Evolutionary conservation across 2,113 vertebrate genomes (phyloP).

Genomic region (Haemorhous mexicanus): DNA sequence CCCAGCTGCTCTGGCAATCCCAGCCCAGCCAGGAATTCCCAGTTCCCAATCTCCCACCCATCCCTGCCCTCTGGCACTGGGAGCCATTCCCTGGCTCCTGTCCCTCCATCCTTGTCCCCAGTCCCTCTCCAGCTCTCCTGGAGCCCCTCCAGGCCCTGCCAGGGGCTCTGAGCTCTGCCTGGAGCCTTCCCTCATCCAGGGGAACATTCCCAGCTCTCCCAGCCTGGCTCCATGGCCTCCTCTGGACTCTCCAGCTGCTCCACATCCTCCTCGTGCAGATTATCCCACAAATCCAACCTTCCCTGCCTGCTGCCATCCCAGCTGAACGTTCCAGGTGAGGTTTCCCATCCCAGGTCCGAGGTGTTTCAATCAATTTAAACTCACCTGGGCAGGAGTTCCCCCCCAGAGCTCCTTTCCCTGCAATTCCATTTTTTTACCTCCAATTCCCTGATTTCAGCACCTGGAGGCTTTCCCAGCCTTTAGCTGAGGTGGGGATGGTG

Average conservation of each 20-base stretch:
- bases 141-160: background rate
- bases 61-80: background rate
- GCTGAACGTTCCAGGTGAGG: fast-evolving
- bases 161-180: background rate
- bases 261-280: background rate
- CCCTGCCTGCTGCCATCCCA: background rate
- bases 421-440: background rate
- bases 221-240: background rate
- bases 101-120: background rate
- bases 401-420: background rate
- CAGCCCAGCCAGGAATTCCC: background rate
- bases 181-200: background rate
- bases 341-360: background rate
- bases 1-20: background rate
- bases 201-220: background rate
- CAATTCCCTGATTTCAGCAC: background rate
- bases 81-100: background rate
- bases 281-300: background rate
- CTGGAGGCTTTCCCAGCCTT: background rate
- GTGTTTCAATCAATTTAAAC: fast-evolving
- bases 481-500: fast-evolving
- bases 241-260: background rate
- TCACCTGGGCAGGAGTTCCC: fast-evolving
- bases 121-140: background rate
- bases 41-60: background rate